Evolutionary conservation across 2,888 invertebrate genomes (phyloP), one percentile per base, ranked within the genome.

Genomic region (Brachyopa scutellaris): DNA sequence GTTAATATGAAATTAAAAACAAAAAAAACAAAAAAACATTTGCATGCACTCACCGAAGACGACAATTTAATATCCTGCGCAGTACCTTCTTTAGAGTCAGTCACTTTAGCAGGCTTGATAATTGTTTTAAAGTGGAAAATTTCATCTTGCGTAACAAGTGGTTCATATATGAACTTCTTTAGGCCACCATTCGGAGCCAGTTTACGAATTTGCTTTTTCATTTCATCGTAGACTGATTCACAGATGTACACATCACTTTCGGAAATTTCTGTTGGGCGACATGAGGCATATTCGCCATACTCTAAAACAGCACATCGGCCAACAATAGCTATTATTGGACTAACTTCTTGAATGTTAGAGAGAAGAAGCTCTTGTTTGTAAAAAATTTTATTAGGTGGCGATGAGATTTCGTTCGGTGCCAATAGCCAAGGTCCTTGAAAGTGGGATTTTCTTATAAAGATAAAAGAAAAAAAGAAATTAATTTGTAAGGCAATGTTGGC

Each of bases 381-480:
- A 91, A 97, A 98, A 53, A 96, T 92, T 91, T 94, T 91, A 15
- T 93, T 94, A 2, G 95, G 92, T 87, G 96, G 95, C 8, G 95
- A 94, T 40, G 79, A 59, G 9, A 98, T 95, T 90, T 99, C 99
- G 1, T 94, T 92, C 0, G 99, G 97, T 53, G 96, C 93, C 64
- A 99, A 94, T 85, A 99, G 93, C 95, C 97, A 97, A 0, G 98
- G 97, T 0, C 99, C 99, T 82, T 96, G 96, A 91, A 99, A 97
- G 89, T 95, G 97, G 62, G 96, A 95, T 88, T 96, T 95, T 55
- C 96, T 97, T 87, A 96, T 97, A 90, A 92, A 55, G 87, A 86
- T 85, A n/a, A 47, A 64, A 29, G 7, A 26, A 26, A n/a, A n/a
- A n/a, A n/a, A n/a, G n/a, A n/a, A n/a, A n/a, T n/a, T n/a, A n/a